phyloP scores from a whole-genome alignment of 2,113 vertebrate genomes.

The Jacana jacana region DNA sequence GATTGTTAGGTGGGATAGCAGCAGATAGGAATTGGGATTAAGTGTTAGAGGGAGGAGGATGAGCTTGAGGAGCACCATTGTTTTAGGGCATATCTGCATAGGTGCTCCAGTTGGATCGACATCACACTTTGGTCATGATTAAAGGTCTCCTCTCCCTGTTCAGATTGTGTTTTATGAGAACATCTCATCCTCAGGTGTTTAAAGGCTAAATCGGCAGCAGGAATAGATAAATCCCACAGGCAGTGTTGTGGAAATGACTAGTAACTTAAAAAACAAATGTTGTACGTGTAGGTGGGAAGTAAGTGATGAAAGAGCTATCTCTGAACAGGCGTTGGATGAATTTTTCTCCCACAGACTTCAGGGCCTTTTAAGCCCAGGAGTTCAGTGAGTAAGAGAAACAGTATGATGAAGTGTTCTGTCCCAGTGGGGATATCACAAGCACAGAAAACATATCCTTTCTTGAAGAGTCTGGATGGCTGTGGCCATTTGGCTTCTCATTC shows the following conservation, averaged over 20 bases:
- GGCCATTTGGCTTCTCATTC: background rate
- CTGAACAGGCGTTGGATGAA: background rate
- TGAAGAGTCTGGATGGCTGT: background rate
- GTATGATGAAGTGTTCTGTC: background rate
- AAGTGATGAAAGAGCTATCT: background rate
- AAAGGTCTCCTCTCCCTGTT: background rate
- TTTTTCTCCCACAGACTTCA: background rate
- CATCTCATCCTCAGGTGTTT: background rate
- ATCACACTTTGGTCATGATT: background rate
- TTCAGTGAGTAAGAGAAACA: no score
- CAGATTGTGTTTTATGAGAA: background rate
- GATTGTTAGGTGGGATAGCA: background rate
- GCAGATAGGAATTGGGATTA: background rate
- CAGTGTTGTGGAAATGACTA: background rate
- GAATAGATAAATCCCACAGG: background rate
- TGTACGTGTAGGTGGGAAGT: background rate
- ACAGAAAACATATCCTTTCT: background rate
- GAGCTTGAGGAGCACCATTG: background rate
- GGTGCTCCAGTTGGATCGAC: background rate
- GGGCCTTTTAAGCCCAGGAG: background rate
- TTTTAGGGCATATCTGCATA: background rate
- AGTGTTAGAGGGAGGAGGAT: background rate
- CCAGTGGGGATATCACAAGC: background rate
- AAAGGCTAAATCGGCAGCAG: background rate
- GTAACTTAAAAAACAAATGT: background rate